Base-by-base conservation (phyloP, 2,888 invertebrate species). In the Neria commutata region DNA sequence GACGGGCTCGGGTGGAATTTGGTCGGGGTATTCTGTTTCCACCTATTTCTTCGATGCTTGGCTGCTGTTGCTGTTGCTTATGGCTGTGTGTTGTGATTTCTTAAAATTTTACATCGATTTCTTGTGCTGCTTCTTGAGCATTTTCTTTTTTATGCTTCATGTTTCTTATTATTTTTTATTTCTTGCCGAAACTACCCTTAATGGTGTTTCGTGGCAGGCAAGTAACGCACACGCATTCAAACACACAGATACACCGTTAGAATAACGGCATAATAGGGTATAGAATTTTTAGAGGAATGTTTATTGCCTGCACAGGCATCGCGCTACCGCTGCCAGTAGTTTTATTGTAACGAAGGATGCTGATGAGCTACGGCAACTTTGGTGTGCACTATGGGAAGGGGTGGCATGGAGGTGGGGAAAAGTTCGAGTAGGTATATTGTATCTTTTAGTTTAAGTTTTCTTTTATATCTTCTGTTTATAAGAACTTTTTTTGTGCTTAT, bases 131-230 rank as follows among this genome's bases (percentile, higher is more conserved):
- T 29, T 2, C 45, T 52, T 25, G 42, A 55, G 48, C 48, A 33
- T 19, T 60, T 50, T 24, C 21, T 51, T 23, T 52, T n/a, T 46
- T 21, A n/a, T 34, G 21, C 23, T 50, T 34, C 14, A 11, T 33
- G 21, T 53, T 53, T 8, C 19, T 24, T 42, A 42, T 54, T 47
- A 16, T 54, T 29, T 42, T 54, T 67, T 47, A 74, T 72, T 76
- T 75, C 74, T 72, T 67, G 71, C 71, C 73, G 65, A 76, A 73
- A 73, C 73, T 73, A 73, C 73, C 73, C 73, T 76, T 73, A 73
- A 76, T 76, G 73, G 74, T 74, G 71, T 42, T 50, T 48, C 54
- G 40, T 6, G 29, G 46, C 24, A 11, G 25, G 34, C 46, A 17
- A n/a, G 24, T 11, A 16, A 40, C 10, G 16, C 14, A 24, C 14